Evolutionary conservation across 2,797 vertebrate genomes (phyloP).

Genomic region (Anolis apletophallus): DNA sequence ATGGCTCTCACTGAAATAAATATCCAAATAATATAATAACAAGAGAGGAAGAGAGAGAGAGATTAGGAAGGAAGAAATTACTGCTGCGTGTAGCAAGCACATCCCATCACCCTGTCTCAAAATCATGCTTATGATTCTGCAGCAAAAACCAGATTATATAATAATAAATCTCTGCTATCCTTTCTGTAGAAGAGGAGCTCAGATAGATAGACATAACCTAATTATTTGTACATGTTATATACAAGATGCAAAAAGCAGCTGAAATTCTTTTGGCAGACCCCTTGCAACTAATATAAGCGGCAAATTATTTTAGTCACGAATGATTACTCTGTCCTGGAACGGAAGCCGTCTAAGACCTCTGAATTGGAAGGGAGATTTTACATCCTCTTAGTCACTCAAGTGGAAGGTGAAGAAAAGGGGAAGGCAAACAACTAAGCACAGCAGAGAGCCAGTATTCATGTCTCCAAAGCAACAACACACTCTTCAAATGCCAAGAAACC

Average conservation of each 20-base stretch:
- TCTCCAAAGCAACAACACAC: not conserved
- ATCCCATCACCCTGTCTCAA: not conserved
- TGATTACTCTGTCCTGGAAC: not conserved
- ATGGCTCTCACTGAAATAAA: no score
- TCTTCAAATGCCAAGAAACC: not conserved
- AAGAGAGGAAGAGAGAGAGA: not conserved
- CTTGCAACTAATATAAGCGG: fast-evolving
- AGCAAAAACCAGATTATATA: not conserved
- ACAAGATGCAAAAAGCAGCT: not conserved
- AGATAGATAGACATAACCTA: fast-evolving
- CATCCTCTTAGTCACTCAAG: not conserved
- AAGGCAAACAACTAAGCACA: not conserved
- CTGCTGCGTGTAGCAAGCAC: not conserved
- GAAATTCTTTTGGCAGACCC: not conserved
- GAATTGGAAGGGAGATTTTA: not conserved
- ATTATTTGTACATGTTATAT: fast-evolving
- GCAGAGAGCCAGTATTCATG: not conserved
- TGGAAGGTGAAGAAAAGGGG: not conserved
- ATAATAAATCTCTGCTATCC: fast-evolving
- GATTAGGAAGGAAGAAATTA: no score
- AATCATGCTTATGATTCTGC: constrained; percentile 5
- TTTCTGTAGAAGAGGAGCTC: not conserved
- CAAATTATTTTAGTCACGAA: fast-evolving
- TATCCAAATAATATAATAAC: no score
- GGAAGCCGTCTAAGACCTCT: not conserved